phyloP scores from a whole-genome alignment of 2,888 invertebrate species.

The Caenorhabditis macrosperma region DNA sequence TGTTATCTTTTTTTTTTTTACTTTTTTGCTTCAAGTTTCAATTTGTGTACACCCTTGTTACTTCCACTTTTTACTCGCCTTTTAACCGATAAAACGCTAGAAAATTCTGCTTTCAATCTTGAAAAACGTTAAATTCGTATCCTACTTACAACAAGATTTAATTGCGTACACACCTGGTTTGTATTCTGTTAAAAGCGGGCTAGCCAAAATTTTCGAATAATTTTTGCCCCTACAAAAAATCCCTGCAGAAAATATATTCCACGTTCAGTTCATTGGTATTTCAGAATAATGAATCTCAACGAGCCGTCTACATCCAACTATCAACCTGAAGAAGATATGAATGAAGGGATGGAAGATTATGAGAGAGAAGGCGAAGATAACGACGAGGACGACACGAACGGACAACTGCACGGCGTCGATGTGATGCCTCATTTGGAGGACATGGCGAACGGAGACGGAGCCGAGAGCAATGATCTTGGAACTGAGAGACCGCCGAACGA shows the following conservation, averaged over 20 bases:
- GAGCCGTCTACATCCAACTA: slow-evolving; percentile 35
- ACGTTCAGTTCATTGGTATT: too few species aligned
- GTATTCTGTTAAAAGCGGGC: too few species aligned
- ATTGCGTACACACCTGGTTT: too few species aligned
- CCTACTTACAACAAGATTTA: too few species aligned
- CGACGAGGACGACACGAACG: slow-evolving; percentile 34
- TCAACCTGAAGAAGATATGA: slow-evolving; percentile 5
- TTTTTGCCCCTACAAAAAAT: too few species aligned
- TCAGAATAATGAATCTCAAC: slow-evolving; percentile 8
- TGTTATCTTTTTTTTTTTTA: slow-evolving; percentile 12
- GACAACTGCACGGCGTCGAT: slow-evolving; percentile 29
- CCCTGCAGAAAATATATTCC: too few species aligned
- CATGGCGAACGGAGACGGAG: neutral
- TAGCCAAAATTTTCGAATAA: too few species aligned
- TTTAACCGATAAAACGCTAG: neutral
- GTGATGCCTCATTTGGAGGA: slow-evolving; percentile 18
- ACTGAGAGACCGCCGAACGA: neutral
- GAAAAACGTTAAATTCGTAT: too few species aligned
- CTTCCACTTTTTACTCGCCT: slow-evolving; percentile 1
- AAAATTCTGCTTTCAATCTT: neutral
- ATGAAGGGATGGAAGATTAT: neutral
- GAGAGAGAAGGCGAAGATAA: slow-evolving; percentile 14
- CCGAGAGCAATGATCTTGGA: neutral
- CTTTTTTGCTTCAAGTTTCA: slow-evolving; percentile 10
- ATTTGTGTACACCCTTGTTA: slow-evolving; percentile 22